phyloP scores from a whole-genome alignment of 2,113 vertebrate genomes.

The Percina caprodes region DNA sequence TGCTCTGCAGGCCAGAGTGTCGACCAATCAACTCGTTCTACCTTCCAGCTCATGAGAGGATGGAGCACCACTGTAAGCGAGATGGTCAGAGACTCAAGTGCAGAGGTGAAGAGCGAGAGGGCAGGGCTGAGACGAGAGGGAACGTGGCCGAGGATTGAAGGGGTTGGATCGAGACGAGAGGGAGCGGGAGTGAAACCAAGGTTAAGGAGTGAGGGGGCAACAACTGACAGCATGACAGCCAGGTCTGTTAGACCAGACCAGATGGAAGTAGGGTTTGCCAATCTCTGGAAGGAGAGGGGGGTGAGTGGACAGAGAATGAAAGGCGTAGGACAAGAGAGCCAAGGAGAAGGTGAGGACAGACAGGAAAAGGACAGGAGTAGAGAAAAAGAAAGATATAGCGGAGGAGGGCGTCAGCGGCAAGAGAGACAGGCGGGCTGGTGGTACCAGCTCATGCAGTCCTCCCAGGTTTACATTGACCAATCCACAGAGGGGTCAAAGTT shows the following conservation, averaged over 20 bases:
- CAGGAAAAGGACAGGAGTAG: constrained; percentile 59
- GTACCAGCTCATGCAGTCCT: constrained; percentile 99
- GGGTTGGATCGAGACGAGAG: constrained; percentile 31
- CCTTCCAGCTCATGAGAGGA: constrained; percentile 92
- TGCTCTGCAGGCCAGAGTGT: constrained; percentile 87
- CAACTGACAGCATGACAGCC: constrained; percentile 6
- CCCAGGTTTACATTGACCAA: constrained; percentile 96
- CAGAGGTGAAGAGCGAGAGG: constrained; percentile 58
- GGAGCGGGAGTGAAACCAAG: not conserved
- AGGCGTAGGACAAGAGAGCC: constrained; percentile 68
- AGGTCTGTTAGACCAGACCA: not conserved
- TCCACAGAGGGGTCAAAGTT: constrained; percentile 88
- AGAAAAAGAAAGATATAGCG: constrained; percentile 48
- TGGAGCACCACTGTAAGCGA: constrained; percentile 77
- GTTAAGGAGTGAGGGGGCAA: constrained; percentile 21
- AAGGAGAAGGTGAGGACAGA: constrained; percentile 42
- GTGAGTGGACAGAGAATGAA: constrained; percentile 48
- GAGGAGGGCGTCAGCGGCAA: constrained; percentile 68
- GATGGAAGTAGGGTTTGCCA: constrained; percentile 37
- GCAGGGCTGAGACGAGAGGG: constrained; percentile 69
- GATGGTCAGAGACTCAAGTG: constrained; percentile 53
- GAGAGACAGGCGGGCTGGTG: constrained; percentile 94
- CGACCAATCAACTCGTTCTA: constrained; percentile 90
- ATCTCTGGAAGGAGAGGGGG: constrained; percentile 59
- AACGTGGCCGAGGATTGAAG: constrained; percentile 68